A percentile compares a stretch with the other conserved stretches of the same genome.
phyloP scores from a whole-genome alignment of 2,113 vertebrate species.

The Stegastes partitus region DNA sequence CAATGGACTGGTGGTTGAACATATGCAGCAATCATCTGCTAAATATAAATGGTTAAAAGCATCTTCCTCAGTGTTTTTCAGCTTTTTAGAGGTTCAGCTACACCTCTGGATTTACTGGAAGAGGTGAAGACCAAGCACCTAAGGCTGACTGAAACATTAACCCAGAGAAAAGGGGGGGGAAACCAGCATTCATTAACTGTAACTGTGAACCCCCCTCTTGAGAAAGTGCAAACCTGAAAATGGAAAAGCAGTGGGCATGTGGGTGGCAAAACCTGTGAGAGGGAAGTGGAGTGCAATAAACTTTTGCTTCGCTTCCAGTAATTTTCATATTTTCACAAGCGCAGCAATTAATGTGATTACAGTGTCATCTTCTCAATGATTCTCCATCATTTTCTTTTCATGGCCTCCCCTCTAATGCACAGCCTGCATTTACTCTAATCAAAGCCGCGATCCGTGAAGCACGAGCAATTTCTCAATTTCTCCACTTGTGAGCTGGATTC shows the following conservation, averaged over 20 bases:
- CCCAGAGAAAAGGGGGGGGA: slow-evolving; percentile 5
- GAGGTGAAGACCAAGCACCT: slow-evolving; percentile 16
- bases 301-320: neutral
- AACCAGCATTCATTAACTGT: too few species aligned
- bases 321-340: neutral
- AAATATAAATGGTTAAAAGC: neutral
- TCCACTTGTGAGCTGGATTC: slow-evolving; percentile 52
- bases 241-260: slow-evolving; percentile 8
- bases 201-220: too few species aligned
- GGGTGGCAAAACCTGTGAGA: neutral
- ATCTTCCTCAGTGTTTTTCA: neutral
- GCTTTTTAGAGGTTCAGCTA: slow-evolving; percentile 2
- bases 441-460: slow-evolving; percentile 28
- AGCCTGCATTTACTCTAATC: slow-evolving; percentile 16
- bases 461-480: slow-evolving; percentile 52
- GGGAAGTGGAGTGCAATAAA: neutral
- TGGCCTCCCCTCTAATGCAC: slow-evolving; percentile 14
- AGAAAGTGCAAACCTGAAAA: slow-evolving; percentile 13
- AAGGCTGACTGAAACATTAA: slow-evolving; percentile 37
- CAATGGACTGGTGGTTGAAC: neutral
- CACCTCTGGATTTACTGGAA: slow-evolving; percentile 7
- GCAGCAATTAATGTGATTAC: neutral
- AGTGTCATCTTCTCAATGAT: neutral
- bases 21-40: too few species aligned
- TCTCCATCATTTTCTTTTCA: neutral